Evolutionary conservation across 2,888 invertebrate species (phyloP).

Genomic region (Chrysolina oricalcia): DNA sequence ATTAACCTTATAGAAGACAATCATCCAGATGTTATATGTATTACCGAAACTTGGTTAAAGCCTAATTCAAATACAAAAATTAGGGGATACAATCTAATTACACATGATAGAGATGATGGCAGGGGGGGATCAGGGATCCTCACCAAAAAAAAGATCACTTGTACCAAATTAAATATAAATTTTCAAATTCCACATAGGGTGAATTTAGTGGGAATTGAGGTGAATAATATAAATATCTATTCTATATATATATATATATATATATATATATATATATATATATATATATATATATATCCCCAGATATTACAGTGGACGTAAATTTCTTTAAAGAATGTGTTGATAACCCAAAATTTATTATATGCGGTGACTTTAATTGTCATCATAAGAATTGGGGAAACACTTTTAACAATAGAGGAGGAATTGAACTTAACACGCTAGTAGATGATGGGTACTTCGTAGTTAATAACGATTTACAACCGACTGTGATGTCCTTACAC

Average conservation of each 20-base stretch:
- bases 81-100: too few relatives aligned
- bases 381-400: conserved; percentile 18
- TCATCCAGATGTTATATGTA: background rate
- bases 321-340: background rate
- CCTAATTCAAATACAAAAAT: background rate
- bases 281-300: conserved; percentile 25
- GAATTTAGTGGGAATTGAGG: conserved; percentile 12
- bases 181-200: conserved; percentile 18
- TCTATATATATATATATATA: too few relatives aligned
- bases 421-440: too few relatives aligned
- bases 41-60: background rate
- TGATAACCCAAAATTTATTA: background rate
- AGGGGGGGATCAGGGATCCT: conserved; percentile 1
- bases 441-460: background rate
- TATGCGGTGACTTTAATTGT: conserved; percentile 16
- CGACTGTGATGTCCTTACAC: too few relatives aligned
- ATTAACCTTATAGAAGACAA: background rate
- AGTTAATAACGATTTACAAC: conserved; percentile 1
- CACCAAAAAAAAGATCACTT: too few relatives aligned
- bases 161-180: background rate
- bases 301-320: conserved; percentile 5
- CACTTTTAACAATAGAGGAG: conserved; percentile 11
- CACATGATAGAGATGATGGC: background rate
- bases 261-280: too few relatives aligned
- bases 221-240: background rate